Evolutionary conservation across 2,888 invertebrate species (phyloP).

Genomic region (Lasioglossum calceatum): DNA sequence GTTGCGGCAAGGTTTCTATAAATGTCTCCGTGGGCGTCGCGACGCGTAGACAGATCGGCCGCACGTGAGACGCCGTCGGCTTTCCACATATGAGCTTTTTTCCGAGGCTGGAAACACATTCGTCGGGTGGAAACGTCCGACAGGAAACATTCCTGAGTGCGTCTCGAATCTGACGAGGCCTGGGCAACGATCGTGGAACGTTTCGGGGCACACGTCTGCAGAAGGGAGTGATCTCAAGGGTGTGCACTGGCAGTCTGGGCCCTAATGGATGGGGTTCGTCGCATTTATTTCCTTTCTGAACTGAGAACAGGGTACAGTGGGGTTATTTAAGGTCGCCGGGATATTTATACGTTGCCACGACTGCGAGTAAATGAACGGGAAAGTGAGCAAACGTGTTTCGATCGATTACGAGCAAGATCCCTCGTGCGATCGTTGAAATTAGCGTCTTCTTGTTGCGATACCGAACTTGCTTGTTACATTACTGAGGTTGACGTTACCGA

Average conservation of each 20-base stretch:
- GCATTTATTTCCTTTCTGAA: slow-evolving; percentile 46
- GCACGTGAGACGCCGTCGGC: slow-evolving; percentile 61
- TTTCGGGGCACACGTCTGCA: slow-evolving; percentile 22
- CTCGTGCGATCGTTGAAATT: neutral
- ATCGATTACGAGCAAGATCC: slow-evolving; percentile 12
- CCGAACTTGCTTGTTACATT: neutral
- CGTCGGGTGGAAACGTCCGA: slow-evolving; percentile 61
- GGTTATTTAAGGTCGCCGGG: slow-evolving; percentile 12
- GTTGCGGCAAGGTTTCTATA: slow-evolving; percentile 44
- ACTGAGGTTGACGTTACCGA: neutral
- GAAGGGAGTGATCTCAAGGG: slow-evolving; percentile 42
- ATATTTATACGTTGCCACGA: slow-evolving; percentile 18
- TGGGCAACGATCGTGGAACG: slow-evolving; percentile 31
- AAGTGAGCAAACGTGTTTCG: slow-evolving; percentile 44
- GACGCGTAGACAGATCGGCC: slow-evolving; percentile 65
- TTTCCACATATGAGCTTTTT: slow-evolving; percentile 49
- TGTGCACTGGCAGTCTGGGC: slow-evolving; percentile 31
- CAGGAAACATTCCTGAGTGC: slow-evolving; percentile 62
- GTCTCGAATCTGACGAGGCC: slow-evolving; percentile 32
- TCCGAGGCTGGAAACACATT: slow-evolving; percentile 39
- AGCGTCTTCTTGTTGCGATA: neutral
- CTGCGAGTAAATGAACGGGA: neutral
- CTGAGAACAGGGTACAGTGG: neutral
- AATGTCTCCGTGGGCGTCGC: slow-evolving; percentile 36
- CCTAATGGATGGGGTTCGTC: slow-evolving; percentile 50